These are phyloP conservation scores for Bryconaethiops microstoma DNA, from an alignment of 2,797 vertebrate genomes.

Conservation along the genomic window DNA sequence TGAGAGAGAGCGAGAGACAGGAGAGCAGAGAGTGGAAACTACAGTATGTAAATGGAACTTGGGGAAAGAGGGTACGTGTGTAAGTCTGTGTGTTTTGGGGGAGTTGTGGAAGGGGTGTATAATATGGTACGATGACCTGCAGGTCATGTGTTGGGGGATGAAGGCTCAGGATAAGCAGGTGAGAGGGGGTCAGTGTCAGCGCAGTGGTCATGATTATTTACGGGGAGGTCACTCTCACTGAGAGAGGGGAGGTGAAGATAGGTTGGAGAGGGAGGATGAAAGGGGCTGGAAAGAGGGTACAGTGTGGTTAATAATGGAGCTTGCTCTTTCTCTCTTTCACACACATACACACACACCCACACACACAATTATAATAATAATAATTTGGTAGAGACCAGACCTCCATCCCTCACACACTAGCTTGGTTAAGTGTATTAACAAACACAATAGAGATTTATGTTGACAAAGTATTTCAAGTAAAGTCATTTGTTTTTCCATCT, in stretches of 20 bases:
- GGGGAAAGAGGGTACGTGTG: slow-evolving; percentile 67
- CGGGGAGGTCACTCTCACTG: slow-evolving; percentile 64
- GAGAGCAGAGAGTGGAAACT: slow-evolving; percentile 30
- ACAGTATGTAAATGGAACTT: slow-evolving; percentile 45
- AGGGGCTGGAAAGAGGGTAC: slow-evolving; percentile 67
- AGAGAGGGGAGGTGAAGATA: slow-evolving; percentile 75
- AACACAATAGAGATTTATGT: no score
- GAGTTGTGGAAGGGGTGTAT: slow-evolving; percentile 67
- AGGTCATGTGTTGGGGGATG: slow-evolving; percentile 69
- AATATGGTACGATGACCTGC: slow-evolving; percentile 84
- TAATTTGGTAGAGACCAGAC: no score
- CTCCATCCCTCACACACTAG: no score
- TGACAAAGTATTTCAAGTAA: no score
- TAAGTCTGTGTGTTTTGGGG: slow-evolving; percentile 74
- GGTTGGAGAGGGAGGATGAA: slow-evolving; percentile 72
- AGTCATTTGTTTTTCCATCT: no score
- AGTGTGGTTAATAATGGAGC: slow-evolving; percentile 74
- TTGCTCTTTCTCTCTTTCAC: slow-evolving; percentile 39
- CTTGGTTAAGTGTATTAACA: no score
- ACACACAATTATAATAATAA: background rate
- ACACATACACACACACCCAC: background rate
- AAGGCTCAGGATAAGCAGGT: slow-evolving; percentile 78
- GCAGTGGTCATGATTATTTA: slow-evolving; percentile 82
- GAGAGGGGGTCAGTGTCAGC: slow-evolving; percentile 73
- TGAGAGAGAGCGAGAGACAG: background rate